Conservation (phyloP, 2,113 vertebrate genomes). For the Struthio camelus region DNA sequence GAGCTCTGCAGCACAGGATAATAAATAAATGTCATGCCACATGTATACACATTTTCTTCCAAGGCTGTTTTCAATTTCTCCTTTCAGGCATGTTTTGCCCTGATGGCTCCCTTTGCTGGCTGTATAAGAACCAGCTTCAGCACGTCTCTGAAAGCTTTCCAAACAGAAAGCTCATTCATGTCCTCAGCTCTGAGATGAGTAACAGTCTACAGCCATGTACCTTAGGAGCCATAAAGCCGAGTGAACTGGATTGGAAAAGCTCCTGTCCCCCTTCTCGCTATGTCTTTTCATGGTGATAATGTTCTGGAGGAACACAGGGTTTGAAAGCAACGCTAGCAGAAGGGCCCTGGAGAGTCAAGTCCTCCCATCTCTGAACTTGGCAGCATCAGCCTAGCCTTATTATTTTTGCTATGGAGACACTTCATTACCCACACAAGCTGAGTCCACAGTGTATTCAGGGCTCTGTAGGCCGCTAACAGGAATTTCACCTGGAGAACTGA, state of each 20-base stretch:
- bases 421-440: not conserved
- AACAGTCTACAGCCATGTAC: constrained; percentile 29
- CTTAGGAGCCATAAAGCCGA: constrained; percentile 28
- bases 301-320: not conserved
- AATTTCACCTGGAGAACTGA: not conserved
- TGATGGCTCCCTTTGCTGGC: constrained; percentile 36
- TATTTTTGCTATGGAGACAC: not conserved
- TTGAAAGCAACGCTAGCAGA: not conserved
- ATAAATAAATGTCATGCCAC: constrained; percentile 65
- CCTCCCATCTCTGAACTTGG: not conserved
- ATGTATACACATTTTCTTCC: constrained; percentile 45
- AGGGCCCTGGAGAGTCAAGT: not conserved
- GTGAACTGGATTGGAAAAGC: not conserved
- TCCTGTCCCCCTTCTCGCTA: not conserved
- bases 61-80: constrained; percentile 64
- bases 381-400: not conserved
- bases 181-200: not conserved
- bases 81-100: constrained; percentile 35
- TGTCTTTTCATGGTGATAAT: not conserved
- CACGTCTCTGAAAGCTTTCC: constrained; percentile 39
- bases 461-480: not conserved
- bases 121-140: constrained; percentile 23
- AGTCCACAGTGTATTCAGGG: not conserved
- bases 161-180: constrained; percentile 48
- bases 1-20: constrained; percentile 16